These are phyloP conservation scores for Eilema griseolum DNA, from an alignment of 2,888 invertebrate species.

Conservation along the genomic window DNA sequence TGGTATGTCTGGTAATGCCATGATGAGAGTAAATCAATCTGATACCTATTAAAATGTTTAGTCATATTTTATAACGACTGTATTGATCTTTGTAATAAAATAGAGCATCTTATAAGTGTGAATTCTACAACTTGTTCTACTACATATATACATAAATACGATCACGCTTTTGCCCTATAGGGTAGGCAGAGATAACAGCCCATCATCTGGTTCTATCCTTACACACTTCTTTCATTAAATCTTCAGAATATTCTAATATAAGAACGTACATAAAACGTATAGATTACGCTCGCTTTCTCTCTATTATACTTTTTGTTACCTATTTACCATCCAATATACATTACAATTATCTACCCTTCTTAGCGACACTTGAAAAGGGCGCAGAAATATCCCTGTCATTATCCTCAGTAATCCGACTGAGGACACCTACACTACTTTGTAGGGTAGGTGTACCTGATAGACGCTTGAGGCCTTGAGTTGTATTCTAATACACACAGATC, in stretches of 20 bases:
- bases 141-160: too few species aligned
- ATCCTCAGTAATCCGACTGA: slow-evolving; percentile 9
- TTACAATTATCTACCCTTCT: slow-evolving; percentile 9
- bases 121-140: not conserved
- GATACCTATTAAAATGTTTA: not conserved
- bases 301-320: not conserved
- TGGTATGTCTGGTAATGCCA: not conserved
- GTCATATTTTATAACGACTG: not conserved
- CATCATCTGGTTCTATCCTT: too few species aligned
- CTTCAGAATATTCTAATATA: not conserved
- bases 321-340: slow-evolving; percentile 1
- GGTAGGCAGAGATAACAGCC: too few species aligned
- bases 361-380: slow-evolving; percentile 1
- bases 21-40: not conserved
- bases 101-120: not conserved
- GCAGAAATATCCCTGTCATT: slow-evolving; percentile 9
- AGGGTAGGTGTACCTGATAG: not conserved
- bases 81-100: not conserved
- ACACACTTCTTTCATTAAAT: too few species aligned
- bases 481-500: not conserved
- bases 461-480: not conserved
- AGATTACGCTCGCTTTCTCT: not conserved
- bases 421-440: slow-evolving; percentile 7
- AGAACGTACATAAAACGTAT: not conserved
- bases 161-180: too few species aligned